phyloP scores from a whole-genome alignment of 1,140 invertebrate species.

The Helicorthomorpha holstii region DNA sequence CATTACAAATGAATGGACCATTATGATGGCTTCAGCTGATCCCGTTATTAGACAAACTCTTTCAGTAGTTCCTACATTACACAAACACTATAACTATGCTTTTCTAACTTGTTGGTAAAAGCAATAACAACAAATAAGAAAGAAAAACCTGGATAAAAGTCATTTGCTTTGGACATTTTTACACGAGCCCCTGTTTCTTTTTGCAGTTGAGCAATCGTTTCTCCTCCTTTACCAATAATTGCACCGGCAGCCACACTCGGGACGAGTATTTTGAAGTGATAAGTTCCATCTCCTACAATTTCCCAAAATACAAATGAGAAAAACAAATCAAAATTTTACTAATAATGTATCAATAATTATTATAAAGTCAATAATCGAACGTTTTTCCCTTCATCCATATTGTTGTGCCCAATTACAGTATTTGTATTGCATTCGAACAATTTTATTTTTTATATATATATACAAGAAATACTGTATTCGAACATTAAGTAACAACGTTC shows the following conservation, averaged over 20 bases:
- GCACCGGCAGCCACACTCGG: constrained; percentile 89
- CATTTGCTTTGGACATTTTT: constrained; percentile 96
- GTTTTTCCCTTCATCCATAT: too few species aligned
- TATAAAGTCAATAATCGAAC: too few species aligned
- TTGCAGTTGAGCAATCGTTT: constrained; percentile 90
- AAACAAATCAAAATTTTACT: too few species aligned
- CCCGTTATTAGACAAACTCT: constrained; percentile 94
- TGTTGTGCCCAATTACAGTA: too few species aligned
- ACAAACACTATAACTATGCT: constrained; percentile 5
- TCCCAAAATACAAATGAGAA: too few species aligned
- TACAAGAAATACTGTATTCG: too few species aligned
- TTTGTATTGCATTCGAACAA: too few species aligned
- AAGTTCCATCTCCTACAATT: constrained; percentile 58
- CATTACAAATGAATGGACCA: constrained; percentile 89
- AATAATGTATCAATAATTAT: too few species aligned
- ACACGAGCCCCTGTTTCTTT: constrained; percentile 87
- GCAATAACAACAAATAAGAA: neutral
- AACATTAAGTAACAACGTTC: too few species aligned
- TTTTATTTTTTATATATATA: too few species aligned
- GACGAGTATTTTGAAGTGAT: constrained; percentile 89
- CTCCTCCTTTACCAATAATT: constrained; percentile 94
- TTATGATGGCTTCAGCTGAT: constrained; percentile 77
- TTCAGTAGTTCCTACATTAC: constrained; percentile 81
- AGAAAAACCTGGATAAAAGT: constrained; percentile 84
- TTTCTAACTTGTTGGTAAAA: neutral